phyloP scores from a whole-genome alignment of 1,140 invertebrate genomes.

The Akabosia matsudoensis region DNA sequence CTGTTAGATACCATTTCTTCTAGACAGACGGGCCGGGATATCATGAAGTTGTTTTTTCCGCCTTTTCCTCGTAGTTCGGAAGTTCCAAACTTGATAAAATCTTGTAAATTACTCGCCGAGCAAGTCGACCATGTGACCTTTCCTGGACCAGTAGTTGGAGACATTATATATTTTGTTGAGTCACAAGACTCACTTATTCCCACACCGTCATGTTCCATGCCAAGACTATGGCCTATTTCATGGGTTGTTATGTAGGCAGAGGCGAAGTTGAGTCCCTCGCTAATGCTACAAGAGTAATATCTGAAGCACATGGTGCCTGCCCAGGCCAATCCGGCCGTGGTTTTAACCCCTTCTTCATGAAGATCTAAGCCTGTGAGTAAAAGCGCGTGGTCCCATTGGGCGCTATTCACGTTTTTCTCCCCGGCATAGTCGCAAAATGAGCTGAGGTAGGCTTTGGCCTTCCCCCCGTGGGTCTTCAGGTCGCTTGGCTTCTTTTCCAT shows the following conservation, averaged over 20 bases:
- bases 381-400: conserved; percentile 50
- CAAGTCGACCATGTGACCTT: conserved; percentile 51
- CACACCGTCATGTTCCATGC: conserved; percentile 52
- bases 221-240: conserved; percentile 51
- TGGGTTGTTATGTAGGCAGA: conserved; percentile 50
- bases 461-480: conserved; percentile 41
- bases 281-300: conserved; percentile 50
- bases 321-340: conserved; percentile 48
- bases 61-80: conserved; percentile 26
- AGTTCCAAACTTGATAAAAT: conserved; percentile 48
- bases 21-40: conserved; percentile 34
- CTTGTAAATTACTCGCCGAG: conserved; percentile 49
- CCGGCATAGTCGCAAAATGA: conserved; percentile 51
- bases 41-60: conserved; percentile 13
- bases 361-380: conserved; percentile 48
- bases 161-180: conserved; percentile 50
- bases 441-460: conserved; percentile 50
- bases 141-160: conserved; percentile 50
- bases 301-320: conserved; percentile 52
- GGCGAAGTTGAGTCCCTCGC: conserved; percentile 51
- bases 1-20: conserved; percentile 18
- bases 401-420: conserved; percentile 46
- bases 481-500: conserved; percentile 47
- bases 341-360: conserved; percentile 31
- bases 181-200: conserved; percentile 49